phyloP scores from a whole-genome alignment of 2,888 invertebrate genomes.

The Octodonta nipae region DNA sequence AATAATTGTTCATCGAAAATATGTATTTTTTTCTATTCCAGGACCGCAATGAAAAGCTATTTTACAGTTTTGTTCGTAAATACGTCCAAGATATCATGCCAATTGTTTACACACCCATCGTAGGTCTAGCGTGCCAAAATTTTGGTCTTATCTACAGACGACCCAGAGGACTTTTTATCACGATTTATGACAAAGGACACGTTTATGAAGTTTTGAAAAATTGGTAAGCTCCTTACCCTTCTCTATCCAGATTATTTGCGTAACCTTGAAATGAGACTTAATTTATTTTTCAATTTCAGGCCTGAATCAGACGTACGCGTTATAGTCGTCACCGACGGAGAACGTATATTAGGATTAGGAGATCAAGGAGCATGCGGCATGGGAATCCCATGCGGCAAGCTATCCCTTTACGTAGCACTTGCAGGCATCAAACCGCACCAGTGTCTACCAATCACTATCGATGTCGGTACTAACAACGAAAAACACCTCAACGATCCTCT shows the following conservation, averaged over 20 bases:
- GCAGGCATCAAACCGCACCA: constrained; percentile 94
- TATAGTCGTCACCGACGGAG: constrained; percentile 91
- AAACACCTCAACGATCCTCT: constrained; percentile 68
- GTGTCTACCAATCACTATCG: constrained; percentile 84
- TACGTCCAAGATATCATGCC: constrained; percentile 91
- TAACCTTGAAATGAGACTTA: too few species aligned
- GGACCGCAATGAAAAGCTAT: constrained; percentile 92
- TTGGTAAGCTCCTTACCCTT: constrained; percentile 65
- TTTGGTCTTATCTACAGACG: constrained; percentile 83
- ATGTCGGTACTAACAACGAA: constrained; percentile 80
- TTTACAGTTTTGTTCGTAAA: constrained; percentile 78
- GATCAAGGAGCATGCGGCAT: constrained; percentile 94
- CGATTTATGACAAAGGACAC: constrained; percentile 90
- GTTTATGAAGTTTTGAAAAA: constrained; percentile 87
- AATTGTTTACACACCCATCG: constrained; percentile 96
- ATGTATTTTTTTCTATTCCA: constrained; percentile 34
- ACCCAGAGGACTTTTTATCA: constrained; percentile 89
- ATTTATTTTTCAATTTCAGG: too few species aligned
- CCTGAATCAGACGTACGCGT: constrained; percentile 76
- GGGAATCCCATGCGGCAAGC: constrained; percentile 96
- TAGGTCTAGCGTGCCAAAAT: constrained; percentile 93
- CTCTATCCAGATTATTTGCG: too few species aligned
- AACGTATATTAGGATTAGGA: constrained; percentile 90
- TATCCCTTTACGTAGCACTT: constrained; percentile 88
- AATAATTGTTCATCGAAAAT: too few species aligned